These are phyloP conservation scores for Apus apus DNA, from an alignment of 2,113 vertebrate genomes.

Conservation along the genomic window DNA sequence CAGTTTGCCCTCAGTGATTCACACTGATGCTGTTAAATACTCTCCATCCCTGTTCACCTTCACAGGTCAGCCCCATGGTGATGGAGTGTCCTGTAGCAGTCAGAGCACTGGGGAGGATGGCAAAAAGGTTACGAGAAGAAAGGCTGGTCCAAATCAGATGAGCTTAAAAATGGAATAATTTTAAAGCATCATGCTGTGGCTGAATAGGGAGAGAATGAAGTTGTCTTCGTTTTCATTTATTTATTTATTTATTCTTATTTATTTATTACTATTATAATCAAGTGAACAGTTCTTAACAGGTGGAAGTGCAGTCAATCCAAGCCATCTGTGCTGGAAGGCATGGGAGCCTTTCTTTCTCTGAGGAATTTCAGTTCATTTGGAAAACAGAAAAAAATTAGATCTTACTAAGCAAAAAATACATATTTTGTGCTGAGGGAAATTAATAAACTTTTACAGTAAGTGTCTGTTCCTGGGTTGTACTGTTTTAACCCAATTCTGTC, in stretches of 20 bases:
- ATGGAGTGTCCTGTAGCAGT: not conserved
- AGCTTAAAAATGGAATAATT: not conserved
- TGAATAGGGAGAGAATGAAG: not conserved
- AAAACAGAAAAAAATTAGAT: not conserved
- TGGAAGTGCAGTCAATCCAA: not conserved
- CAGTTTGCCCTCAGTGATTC: not conserved
- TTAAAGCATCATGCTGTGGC: not conserved
- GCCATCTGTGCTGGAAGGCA: rapidly evolving
- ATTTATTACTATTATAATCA: not conserved
- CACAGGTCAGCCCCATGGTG: not conserved
- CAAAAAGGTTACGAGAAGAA: not conserved
- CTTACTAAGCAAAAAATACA: not conserved
- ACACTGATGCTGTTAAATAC: not conserved
- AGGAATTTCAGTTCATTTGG: not conserved
- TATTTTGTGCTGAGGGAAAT: not conserved
- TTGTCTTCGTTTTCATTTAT: not conserved
- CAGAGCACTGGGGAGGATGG: not conserved
- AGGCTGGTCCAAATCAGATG: not conserved
- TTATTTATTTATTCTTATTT: not conserved
- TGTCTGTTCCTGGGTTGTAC: not conserved
- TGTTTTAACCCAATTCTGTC: not conserved
- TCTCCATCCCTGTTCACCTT: not conserved
- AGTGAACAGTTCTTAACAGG: not conserved
- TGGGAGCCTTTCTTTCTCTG: not conserved
- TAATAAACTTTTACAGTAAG: not conserved